Evolutionary conservation across 2,797 vertebrate species (phyloP).

Genomic region (Anguilla megastoma): DNA sequence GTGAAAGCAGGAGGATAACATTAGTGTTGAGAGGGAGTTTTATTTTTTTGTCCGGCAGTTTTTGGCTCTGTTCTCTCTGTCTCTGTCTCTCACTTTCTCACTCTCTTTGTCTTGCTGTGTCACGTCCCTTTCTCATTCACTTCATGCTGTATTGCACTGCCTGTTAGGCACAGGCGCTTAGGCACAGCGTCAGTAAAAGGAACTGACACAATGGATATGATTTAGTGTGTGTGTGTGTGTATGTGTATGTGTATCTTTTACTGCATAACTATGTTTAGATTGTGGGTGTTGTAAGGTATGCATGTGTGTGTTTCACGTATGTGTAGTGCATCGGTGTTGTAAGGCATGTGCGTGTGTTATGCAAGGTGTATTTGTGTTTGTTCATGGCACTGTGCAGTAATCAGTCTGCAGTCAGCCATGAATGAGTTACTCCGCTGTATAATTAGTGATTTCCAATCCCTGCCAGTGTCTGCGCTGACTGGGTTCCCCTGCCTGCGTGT

Average conservation of each 20-base stretch:
- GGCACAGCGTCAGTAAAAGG: background rate
- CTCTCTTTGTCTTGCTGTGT: background rate
- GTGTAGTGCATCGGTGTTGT: background rate
- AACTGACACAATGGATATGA: background rate
- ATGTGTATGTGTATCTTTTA: background rate
- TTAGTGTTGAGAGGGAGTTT: background rate
- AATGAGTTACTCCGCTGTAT: background rate
- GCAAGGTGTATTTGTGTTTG: constrained; percentile 23
- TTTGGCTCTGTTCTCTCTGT: background rate
- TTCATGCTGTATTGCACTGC: background rate
- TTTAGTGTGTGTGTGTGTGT: background rate
- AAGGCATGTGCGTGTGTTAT: constrained; percentile 12
- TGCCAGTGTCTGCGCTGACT: background rate
- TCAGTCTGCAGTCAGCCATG: background rate
- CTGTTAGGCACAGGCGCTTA: background rate
- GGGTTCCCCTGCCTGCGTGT: background rate
- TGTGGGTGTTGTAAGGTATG: background rate
- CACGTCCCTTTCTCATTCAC: background rate
- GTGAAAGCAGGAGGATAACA: background rate
- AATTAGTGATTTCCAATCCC: constrained; percentile 4
- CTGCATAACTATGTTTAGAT: background rate
- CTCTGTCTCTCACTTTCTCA: background rate
- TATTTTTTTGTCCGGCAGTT: background rate
- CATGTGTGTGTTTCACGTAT: background rate
- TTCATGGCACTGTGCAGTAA: constrained; percentile 9